These are phyloP conservation scores for Oscheius sp. DNA, from an alignment of 1,140 invertebrate genomes.

Conservation along the genomic window DNA sequence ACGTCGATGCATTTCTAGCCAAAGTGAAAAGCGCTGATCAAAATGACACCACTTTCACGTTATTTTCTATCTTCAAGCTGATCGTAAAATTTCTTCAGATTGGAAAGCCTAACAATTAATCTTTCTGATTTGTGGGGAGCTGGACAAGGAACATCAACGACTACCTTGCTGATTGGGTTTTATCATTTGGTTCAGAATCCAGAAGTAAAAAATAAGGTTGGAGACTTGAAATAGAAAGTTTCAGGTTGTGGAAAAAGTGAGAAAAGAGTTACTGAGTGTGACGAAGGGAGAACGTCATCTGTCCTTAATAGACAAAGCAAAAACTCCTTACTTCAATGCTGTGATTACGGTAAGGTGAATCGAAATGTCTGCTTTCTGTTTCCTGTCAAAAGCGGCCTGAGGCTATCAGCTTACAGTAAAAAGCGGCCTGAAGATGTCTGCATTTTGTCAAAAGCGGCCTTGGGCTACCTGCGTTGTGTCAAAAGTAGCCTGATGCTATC, in stretches of 20 bases:
- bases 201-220: neutral
- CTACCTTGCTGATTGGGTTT: conserved; percentile 18
- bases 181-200: conserved; percentile 23
- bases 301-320: conserved; percentile 13
- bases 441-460: too few relatives aligned
- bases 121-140: conserved; percentile 32
- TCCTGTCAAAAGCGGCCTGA: too few relatives aligned
- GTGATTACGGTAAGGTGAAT: conserved; percentile 29
- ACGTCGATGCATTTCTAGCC: conserved; percentile 65
- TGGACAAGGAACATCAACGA: conserved; percentile 31
- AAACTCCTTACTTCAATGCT: conserved; percentile 21
- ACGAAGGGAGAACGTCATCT: conserved; percentile 17
- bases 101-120: conserved; percentile 4
- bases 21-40: conserved; percentile 57
- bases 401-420: too few relatives aligned
- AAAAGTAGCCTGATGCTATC: too few relatives aligned
- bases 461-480: too few relatives aligned
- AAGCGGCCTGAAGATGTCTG: too few relatives aligned
- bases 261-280: conserved; percentile 18
- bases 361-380: too few relatives aligned
- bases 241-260: conserved; percentile 2
- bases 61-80: neutral
- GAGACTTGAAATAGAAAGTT: neutral
- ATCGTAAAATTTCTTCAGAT: conserved; percentile 11
- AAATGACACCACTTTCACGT: neutral